These are phyloP conservation scores for Tetranychus truncatus DNA, from an alignment of 2,888 invertebrate species.

Conservation along the genomic window DNA sequence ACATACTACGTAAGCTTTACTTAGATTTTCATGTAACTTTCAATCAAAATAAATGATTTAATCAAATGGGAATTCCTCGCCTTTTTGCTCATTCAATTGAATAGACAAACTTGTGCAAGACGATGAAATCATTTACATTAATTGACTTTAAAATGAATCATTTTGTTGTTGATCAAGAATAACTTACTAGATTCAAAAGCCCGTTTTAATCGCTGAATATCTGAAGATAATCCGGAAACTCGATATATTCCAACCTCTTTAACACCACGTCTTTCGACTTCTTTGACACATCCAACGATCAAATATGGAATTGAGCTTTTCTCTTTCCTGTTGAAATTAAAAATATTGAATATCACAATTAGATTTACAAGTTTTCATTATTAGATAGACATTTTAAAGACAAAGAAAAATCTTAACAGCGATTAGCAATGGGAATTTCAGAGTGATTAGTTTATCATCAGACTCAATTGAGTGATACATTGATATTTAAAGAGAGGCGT, in stretches of 20 bases:
- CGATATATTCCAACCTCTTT: conserved; percentile 79
- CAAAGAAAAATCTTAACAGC: no score
- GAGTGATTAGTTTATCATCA: no score
- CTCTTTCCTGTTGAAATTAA: conserved; percentile 30
- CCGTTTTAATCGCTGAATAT: conserved; percentile 67
- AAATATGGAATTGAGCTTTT: conserved; percentile 52
- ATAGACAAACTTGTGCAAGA: background rate
- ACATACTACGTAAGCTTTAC: background rate
- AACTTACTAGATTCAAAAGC: conserved; percentile 75
- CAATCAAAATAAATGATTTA: background rate
- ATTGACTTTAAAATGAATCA: background rate
- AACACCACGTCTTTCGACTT: conserved; percentile 76
- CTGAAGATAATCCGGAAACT: conserved; percentile 79
- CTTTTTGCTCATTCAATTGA: background rate
- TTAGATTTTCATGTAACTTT: background rate
- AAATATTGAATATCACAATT: background rate
- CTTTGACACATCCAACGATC: conserved; percentile 71
- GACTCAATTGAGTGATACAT: no score
- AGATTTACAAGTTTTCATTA: background rate
- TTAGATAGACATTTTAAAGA: background rate
- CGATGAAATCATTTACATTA: background rate
- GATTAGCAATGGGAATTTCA: no score
- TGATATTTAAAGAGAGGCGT: background rate
- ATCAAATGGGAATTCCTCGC: background rate
- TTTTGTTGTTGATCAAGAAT: background rate